phyloP scores from a whole-genome alignment of 2,797 vertebrate species.

The Geotrypetes seraphini region DNA sequence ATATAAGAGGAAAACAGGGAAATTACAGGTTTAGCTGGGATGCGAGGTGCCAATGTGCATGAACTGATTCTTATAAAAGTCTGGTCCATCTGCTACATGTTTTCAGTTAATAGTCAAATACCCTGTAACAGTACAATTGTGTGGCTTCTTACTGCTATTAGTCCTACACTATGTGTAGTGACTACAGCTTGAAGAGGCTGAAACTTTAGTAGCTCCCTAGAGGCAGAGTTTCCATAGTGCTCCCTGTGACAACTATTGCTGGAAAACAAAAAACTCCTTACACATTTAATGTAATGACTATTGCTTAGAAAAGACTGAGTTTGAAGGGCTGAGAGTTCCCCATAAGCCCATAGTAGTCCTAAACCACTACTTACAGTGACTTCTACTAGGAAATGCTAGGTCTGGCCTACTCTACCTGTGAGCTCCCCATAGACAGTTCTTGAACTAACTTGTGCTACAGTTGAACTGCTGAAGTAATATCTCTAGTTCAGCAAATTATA shows the following conservation, averaged over 20 bases:
- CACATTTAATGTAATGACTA: slow-evolving; percentile 1
- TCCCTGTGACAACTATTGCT: too few relatives aligned
- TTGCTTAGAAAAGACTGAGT: slow-evolving; percentile 7
- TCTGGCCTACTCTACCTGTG: too few relatives aligned
- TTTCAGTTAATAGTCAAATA: slow-evolving; percentile 15
- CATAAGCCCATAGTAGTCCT: slow-evolving; percentile 19
- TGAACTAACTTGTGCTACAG: not conserved
- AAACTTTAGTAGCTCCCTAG: slow-evolving; percentile 10
- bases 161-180: slow-evolving; percentile 7
- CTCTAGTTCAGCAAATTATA: slow-evolving; percentile 32
- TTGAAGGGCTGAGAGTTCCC: slow-evolving; percentile 6
- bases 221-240: slow-evolving; percentile 8
- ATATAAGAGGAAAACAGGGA: slow-evolving; percentile 3
- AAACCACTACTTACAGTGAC: not conserved
- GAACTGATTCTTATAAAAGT: slow-evolving; percentile 24
- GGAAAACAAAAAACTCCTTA: not conserved
- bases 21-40: slow-evolving; percentile 7
- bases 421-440: not conserved
- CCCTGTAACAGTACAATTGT: slow-evolving; percentile 9
- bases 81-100: slow-evolving; percentile 4
- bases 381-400: too few relatives aligned
- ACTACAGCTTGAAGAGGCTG: slow-evolving; percentile 27
- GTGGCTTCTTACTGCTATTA: slow-evolving; percentile 1
- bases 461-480: slow-evolving; percentile 1
- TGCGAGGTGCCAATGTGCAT: slow-evolving; percentile 26